phyloP scores from a whole-genome alignment of 2,113 vertebrate genomes.

The Abramis brama region DNA sequence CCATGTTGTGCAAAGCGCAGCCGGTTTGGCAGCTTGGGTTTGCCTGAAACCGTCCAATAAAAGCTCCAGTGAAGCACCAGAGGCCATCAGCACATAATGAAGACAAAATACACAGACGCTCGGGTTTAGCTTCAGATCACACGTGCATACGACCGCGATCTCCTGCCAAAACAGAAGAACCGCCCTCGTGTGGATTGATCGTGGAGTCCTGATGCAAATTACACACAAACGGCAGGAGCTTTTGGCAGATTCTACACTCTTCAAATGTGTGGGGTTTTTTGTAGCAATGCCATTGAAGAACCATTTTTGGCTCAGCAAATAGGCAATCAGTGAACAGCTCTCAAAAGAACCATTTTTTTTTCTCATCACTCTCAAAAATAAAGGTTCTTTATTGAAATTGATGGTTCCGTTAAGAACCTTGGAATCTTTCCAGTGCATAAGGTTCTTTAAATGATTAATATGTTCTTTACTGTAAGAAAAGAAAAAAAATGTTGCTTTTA shows the following conservation, averaged over 20 bases:
- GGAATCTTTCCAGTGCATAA: too few species aligned
- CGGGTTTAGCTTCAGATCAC: slow-evolving; percentile 19
- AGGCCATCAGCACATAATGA: slow-evolving; percentile 16
- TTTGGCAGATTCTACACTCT: background rate
- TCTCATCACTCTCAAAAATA: too few species aligned
- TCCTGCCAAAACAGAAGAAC: slow-evolving; percentile 25
- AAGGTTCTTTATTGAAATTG: too few species aligned
- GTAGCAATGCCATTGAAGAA: too few species aligned
- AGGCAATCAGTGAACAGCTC: too few species aligned
- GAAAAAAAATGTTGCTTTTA: too few species aligned
- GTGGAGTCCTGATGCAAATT: background rate
- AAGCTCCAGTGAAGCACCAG: background rate
- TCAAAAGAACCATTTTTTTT: too few species aligned
- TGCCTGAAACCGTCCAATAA: background rate
- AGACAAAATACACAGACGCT: slow-evolving; percentile 31
- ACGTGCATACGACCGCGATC: background rate
- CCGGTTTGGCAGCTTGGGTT: background rate
- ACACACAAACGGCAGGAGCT: background rate
- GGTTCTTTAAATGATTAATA: too few species aligned
- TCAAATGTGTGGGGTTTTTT: too few species aligned
- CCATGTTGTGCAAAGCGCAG: slow-evolving; percentile 17
- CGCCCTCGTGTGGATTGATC: background rate
- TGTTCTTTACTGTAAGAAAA: too few species aligned
- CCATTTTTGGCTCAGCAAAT: too few species aligned
- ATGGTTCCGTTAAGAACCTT: too few species aligned